These are phyloP conservation scores for Stichodactyla helianthus DNA, from an alignment of 64 coral and sea anemone genomes.

Conservation along the genomic window DNA sequence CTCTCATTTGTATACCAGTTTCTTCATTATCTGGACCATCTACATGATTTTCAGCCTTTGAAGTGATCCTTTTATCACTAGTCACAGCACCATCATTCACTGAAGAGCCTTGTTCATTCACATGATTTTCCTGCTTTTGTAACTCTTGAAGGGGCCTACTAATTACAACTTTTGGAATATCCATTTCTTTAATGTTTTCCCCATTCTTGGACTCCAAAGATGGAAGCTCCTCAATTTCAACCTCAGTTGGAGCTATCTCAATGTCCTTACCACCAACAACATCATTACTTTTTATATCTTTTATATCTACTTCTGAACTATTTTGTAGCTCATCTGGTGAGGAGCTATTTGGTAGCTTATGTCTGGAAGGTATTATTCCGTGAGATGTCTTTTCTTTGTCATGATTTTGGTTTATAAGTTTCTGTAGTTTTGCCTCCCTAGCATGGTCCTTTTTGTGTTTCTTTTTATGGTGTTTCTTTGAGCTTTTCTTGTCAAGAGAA, in stretches of 20 bases:
- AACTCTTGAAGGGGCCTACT: background rate
- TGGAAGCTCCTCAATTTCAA: background rate
- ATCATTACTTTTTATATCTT: background rate
- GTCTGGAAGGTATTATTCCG: background rate
- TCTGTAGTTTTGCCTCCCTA: background rate
- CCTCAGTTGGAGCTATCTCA: background rate
- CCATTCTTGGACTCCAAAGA: background rate
- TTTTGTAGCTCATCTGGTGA: background rate
- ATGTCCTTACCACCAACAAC: background rate
- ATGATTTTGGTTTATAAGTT: background rate
- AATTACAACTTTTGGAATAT: background rate
- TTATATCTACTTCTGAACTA: background rate
- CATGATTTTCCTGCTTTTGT: background rate
- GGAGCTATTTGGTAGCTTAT: background rate
- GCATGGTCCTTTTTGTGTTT: slow-evolving; percentile 5
- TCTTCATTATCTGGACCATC: background rate
- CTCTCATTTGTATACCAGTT: background rate
- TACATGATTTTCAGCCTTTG: background rate
- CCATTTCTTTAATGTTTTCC: background rate
- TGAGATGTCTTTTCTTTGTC: background rate
- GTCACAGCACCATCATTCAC: background rate
- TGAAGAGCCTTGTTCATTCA: background rate
- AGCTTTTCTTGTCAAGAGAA: slow-evolving; percentile 6
- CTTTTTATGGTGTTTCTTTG: slow-evolving; percentile 5
- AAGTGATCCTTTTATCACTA: background rate